A percentile compares a stretch with the other conserved stretches of the same genome.
Conservation (phyloP, 2,888 invertebrate species). For the Luperina testacea region DNA sequence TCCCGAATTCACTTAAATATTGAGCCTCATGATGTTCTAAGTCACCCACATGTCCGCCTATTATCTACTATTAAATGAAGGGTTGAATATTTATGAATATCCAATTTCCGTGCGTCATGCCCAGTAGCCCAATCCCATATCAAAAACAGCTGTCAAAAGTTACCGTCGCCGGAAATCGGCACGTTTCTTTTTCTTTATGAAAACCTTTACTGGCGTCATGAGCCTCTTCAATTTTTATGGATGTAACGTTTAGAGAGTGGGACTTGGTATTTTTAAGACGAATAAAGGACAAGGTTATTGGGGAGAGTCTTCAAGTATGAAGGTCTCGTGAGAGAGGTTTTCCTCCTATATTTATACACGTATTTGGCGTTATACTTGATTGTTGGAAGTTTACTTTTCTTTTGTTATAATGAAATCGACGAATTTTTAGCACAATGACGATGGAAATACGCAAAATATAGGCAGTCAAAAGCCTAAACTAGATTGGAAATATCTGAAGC, state of each 20-base stretch:
- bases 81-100: slow-evolving; percentile 61
- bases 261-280: slow-evolving; percentile 51
- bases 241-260: slow-evolving; percentile 48
- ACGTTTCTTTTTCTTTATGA: slow-evolving; percentile 56
- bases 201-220: slow-evolving; percentile 59
- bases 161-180: slow-evolving; percentile 48
- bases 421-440: not conserved
- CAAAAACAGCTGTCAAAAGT: slow-evolving; percentile 63
- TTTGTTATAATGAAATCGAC: not conserved
- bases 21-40: slow-evolving; percentile 35
- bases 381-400: slow-evolving; percentile 6
- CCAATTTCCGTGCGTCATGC: slow-evolving; percentile 66
- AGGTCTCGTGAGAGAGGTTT: slow-evolving; percentile 25
- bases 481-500: not conserved
- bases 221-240: slow-evolving; percentile 55
- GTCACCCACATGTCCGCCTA: slow-evolving; percentile 44
- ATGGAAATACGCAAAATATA: not conserved
- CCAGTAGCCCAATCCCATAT: slow-evolving; percentile 56
- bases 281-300: slow-evolving; percentile 55
- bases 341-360: slow-evolving; percentile 23
- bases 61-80: slow-evolving; percentile 58
- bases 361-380: slow-evolving; percentile 30
- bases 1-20: slow-evolving; percentile 43
- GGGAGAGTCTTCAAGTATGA: slow-evolving; percentile 34
- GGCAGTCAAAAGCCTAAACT: not conserved